Evolutionary conservation across 2,797 vertebrate genomes (phyloP), one percentile per base, ranked within the genome.

Genomic region (Aeoliscus strigatus): DNA sequence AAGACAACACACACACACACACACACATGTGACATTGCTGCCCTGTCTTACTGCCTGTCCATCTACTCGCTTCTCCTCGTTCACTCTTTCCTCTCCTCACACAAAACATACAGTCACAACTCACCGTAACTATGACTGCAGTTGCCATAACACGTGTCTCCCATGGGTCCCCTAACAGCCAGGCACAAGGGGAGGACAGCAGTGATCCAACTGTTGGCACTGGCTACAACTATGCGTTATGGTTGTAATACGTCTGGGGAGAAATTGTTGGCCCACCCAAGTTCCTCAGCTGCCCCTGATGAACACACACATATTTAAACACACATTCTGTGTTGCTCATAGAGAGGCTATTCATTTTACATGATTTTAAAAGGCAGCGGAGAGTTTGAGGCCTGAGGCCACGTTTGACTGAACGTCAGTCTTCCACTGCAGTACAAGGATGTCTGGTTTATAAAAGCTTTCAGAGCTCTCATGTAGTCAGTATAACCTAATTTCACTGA

Each of bases 111-210:
- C 31, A 60, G 25, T 9, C 58, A 73, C 62, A 64, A 55, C 59
- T 58, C 29, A 12, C 23, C 1, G 79, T 84, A 74, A 51, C 80
- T 73, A 83, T 77, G 82, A 51, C 60, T 58, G 65, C 79, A 66
- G 85, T 87, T 86, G 80, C 78, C 83, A 87, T 75, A 87, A 84
- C 79, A 87, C 48, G 63, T 73, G 56, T 70, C 62, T 75, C 71
- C 56, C 44, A 36, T 9, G 70, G 71, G 80, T 54, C 52, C 39
- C 31, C 38, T 69, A 65, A 60, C 60, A 52, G 38, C 54, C 58
- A 51, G 58, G 44, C 71, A 51, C 62, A 43, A 50, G 59, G 48
- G 51, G 70, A 57, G 61, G 66, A 72, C 70, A 66, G 63, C 64
- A 49, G 70, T 65, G 70, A 67, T 68, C 67, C 75, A 75, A 79